Evolutionary conservation across 2,113 vertebrate species (phyloP).

Genomic region (Fulmarus glacialis): DNA sequence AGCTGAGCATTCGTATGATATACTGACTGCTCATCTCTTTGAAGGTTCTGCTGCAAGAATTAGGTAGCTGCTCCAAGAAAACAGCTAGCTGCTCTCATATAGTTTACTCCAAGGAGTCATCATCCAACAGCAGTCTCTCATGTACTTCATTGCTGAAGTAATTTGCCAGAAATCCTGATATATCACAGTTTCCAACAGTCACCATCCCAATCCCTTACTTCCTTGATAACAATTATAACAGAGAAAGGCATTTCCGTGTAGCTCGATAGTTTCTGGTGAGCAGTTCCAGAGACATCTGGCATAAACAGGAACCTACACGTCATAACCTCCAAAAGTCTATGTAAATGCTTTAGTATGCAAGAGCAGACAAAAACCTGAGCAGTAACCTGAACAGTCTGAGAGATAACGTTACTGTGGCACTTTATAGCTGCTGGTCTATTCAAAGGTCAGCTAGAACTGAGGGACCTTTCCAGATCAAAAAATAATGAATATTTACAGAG

Average conservation of each 20-base stretch:
- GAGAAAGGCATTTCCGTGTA: not conserved
- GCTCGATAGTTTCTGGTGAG: not conserved
- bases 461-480: not conserved
- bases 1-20: accelerated
- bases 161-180: not conserved
- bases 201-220: not conserved
- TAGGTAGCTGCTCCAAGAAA: not conserved
- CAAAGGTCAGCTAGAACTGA: not conserved
- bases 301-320: not conserved
- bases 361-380: not conserved
- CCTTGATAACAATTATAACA: not conserved
- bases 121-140: not conserved
- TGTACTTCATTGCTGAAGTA: not conserved
- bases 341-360: not conserved
- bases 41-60: not conserved
- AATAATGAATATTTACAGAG: not conserved
- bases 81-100: not conserved
- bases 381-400: not conserved
- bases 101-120: not conserved
- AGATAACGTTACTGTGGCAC: not conserved
- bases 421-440: not conserved
- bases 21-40: not conserved
- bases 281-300: not conserved
- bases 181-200: not conserved
- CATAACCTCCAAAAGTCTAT: not conserved